Evolutionary conservation across 2,888 invertebrate genomes (phyloP), one percentile per base, ranked within the genome.

Genomic region (Pteria penguin): DNA sequence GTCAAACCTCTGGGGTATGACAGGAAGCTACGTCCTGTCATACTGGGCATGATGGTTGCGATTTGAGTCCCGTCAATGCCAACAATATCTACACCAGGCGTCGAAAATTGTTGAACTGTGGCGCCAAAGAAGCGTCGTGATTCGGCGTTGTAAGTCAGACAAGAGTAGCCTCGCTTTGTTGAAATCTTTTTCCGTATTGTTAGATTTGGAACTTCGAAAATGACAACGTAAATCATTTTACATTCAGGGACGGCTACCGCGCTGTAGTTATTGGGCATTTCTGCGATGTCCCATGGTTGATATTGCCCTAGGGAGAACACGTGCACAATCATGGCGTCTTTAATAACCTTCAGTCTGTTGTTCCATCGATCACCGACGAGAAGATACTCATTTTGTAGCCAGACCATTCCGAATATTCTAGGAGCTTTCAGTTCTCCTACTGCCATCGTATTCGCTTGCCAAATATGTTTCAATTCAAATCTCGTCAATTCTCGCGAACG

Each of bases 271-370:
- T 68, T 52, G 8, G 68, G 55, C 68, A 68, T 57, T n/a, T 32
- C 24, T 18, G 68, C 68, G 54, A 68, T 32, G 31, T 68, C 68
- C 68, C 68, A 68, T 8, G 68, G 68, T 24, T 68, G 68, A 32
- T 31, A 68, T 8, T 54, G 31, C 3, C 68, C 68, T 2, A 68
- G 68, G 24, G 68, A 68, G 32, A 68, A 68, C 1, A 68, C 68
- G 24, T 68, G 68, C 8, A 68, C 55, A 22, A 68, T 24, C 4
- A 31, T 68, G 14, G 57, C 68, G 57, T 55, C 52, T 14, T 63
- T 32, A 2, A 68, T n/a, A n/a, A 68, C 68, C 24, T 68, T 68
- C 8, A 68, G 68, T 0, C 68, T 55, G 26, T 68, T 27, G 24
- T 68, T 68, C 68, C 68, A 68, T 57, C 68, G 31, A 22, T 68